Percentiles rank a stretch among this genome's conserved stretches.
phyloP scores from a whole-genome alignment of 2,888 invertebrate genomes.

The Linnaemya vulpina region DNA sequence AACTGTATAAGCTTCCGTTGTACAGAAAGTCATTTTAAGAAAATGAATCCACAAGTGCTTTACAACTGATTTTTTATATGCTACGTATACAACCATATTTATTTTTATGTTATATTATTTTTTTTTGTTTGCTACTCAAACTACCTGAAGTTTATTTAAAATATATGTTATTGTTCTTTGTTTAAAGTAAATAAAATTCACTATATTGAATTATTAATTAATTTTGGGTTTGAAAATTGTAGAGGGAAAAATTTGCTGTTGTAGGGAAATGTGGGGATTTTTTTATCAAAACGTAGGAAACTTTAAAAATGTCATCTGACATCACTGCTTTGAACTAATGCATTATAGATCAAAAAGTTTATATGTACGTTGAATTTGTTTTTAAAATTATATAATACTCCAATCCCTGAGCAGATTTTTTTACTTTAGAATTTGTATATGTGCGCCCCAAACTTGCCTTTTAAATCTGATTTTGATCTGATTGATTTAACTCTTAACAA shows the following conservation, averaged over 20 bases:
- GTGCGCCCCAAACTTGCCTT: no score
- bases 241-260: no score
- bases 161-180: neutral
- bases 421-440: no score
- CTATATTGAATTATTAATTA: no score
- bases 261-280: no score
- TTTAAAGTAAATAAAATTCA: neutral
- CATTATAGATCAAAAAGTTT: no score
- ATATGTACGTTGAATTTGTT: no score
- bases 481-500: no score
- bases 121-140: neutral
- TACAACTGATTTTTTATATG: slow-evolving; percentile 33
- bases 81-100: slow-evolving; percentile 10
- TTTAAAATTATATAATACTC: no score
- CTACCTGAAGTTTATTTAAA: slow-evolving; percentile 17
- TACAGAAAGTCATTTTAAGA: slow-evolving; percentile 31
- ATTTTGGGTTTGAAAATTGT: no score
- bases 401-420: no score
- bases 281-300: slow-evolving; percentile 25
- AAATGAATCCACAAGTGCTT: slow-evolving; percentile 19
- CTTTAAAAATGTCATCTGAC: slow-evolving; percentile 24
- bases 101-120: slow-evolving; percentile 11
- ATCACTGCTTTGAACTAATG: slow-evolving; percentile 27
- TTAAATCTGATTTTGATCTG: no score
- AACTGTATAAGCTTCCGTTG: slow-evolving; percentile 23